Percentiles rank a stretch among this genome's conserved stretches.
These are phyloP conservation scores for Heterochromis multidens DNA, from an alignment of 2,113 vertebrate genomes.

Conservation along the genomic window DNA sequence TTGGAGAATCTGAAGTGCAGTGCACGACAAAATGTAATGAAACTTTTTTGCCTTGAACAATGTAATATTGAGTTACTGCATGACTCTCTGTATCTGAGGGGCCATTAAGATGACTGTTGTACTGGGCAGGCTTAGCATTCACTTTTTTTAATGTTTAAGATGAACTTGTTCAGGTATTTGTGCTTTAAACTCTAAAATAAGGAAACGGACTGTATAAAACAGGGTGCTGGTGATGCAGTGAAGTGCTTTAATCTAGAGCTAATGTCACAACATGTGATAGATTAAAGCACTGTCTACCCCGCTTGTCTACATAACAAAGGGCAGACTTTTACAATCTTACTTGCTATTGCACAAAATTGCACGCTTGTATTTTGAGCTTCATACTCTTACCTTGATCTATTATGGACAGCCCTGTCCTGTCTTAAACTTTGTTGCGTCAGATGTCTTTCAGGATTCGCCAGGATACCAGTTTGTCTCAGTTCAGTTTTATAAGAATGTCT, in stretches of 20 bases:
- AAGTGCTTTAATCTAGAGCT: constrained; percentile 22
- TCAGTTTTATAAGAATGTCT: constrained; percentile 44
- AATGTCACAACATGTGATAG: constrained; percentile 34
- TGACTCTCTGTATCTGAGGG: neutral
- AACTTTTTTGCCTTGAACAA: neutral
- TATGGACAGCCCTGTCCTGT: constrained; percentile 56
- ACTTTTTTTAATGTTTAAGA: neutral
- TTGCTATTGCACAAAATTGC: constrained; percentile 63
- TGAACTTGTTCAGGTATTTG: neutral
- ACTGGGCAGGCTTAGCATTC: neutral
- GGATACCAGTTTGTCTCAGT: constrained; percentile 46
- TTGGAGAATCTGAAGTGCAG: neutral
- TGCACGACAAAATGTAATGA: neutral
- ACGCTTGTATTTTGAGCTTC: constrained; percentile 34
- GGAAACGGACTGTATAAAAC: neutral
- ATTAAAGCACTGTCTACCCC: constrained; percentile 13
- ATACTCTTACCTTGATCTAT: constrained; percentile 57
- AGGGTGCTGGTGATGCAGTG: neutral
- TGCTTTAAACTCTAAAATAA: neutral
- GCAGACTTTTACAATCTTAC: constrained; percentile 24
- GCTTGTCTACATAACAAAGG: constrained; percentile 45
- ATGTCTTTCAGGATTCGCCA: constrained; percentile 40
- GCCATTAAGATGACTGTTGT: neutral
- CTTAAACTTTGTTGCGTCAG: constrained; percentile 63
- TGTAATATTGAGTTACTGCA: neutral